Base-by-base conservation (phyloP, 2,113 vertebrate species). In the Clupea harengus region DNA sequence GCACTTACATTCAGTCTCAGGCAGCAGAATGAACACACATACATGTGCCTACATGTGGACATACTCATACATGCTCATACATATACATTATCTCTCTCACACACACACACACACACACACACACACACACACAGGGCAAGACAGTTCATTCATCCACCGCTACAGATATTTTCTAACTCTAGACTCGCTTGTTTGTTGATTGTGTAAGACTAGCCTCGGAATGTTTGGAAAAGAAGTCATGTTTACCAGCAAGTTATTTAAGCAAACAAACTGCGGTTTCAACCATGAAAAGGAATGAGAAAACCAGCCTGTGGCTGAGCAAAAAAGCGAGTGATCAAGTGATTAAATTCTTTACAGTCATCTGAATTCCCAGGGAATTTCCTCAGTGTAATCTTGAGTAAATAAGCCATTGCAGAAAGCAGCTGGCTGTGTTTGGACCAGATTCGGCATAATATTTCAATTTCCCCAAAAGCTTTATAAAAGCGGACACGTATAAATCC, bases 341-440 rank as follows among this genome's bases (percentile, higher is more conserved):
- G 72, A 78, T 78, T 78, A 78, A 78, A 78, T 78, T 78, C 72
- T 78, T 28, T 39, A 78, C 72, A 78, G 72, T 78, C 72, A 15
- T 78, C 72, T 78, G 39, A 78, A 78, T 78, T 78, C 25, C 4
- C 4, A 0, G 17, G 32, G 28, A 78, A 78, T 78, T 78, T 78
- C 72, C 72, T 78, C 72, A 13, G 72, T 15, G 11, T 78, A 78
- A 78, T 78, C 72, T 39, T 78, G 72, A 39, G 72, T 78, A 78
- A 78, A 78, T 78, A 78, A 39, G 72, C 28, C 13, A 32, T 5
- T 78, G 28, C 25, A 39, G 11, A 39, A 15, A 78, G 28, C 72
- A 78, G 72, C 72, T 78, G 72, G 72, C 72, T 78, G 72, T 78
- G 10, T 17, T 78, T 78, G 72, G 72, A 78, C 3, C 28, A 13